phyloP scores from a whole-genome alignment of 2,797 vertebrate species.

The Toxotes lorentzi region DNA sequence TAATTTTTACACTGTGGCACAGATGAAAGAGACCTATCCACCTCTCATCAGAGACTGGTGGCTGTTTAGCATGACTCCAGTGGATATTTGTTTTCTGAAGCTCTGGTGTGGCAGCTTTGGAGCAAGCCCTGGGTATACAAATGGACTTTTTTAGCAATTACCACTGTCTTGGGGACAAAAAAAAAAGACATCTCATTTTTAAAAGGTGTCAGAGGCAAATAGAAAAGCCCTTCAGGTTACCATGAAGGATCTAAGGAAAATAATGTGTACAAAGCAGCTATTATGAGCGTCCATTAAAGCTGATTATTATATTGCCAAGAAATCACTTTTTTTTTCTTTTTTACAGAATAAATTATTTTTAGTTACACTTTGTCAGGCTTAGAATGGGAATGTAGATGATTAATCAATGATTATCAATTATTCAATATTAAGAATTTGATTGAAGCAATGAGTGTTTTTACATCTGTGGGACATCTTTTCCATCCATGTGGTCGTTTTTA shows the following conservation, averaged over 20 bases:
- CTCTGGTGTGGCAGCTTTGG: conserved; percentile 49
- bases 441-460: not conserved
- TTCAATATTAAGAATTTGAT: not conserved
- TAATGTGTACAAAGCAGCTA: conserved; percentile 8
- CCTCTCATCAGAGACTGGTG: conserved; percentile 66
- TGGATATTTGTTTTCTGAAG: conserved; percentile 74
- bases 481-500: not conserved
- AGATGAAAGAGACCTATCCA: conserved; percentile 75
- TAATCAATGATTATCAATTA: not conserved
- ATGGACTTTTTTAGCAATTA: conserved; percentile 61
- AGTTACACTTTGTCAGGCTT: not conserved
- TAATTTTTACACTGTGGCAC: conserved; percentile 69
- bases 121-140: conserved; percentile 51
- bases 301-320: conserved; percentile 5
- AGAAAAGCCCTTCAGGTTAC: conserved; percentile 52
- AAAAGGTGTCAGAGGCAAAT: conserved; percentile 59
- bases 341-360: not conserved
- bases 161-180: conserved; percentile 56
- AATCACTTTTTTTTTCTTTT: not conserved
- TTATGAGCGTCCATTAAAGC: not conserved
- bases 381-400: not conserved
- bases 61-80: conserved; percentile 57
- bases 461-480: not conserved
- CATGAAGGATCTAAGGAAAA: conserved; percentile 31
- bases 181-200: conserved; percentile 56